Percentiles rank a stretch among this genome's conserved stretches.
Conservation (phyloP, 2,888 invertebrate species). For the Nemotelus pantherinus region DNA sequence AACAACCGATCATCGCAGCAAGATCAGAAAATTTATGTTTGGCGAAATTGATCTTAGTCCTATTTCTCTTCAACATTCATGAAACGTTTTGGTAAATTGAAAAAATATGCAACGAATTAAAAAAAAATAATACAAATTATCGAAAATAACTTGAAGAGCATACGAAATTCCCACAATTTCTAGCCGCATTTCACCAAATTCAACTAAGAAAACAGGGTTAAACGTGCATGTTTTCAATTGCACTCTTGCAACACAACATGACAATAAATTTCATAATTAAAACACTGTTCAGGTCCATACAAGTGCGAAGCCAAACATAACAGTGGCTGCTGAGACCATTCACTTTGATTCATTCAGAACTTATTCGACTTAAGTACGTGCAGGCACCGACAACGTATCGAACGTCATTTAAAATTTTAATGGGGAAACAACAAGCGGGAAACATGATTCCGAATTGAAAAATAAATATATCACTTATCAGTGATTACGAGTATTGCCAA, state of each 20-base stretch:
- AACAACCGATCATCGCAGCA: too few relatives aligned
- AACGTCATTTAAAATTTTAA: slow-evolving; percentile 29
- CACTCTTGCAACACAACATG: neutral
- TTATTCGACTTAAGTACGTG: slow-evolving; percentile 16
- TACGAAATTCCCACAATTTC: too few relatives aligned
- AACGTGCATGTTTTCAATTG: too few relatives aligned
- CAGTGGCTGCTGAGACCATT: slow-evolving; percentile 23
- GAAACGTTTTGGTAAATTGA: too few relatives aligned
- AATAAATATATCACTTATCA: slow-evolving; percentile 3
- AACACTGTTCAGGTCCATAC: slow-evolving; percentile 9
- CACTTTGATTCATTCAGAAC: slow-evolving; percentile 29
- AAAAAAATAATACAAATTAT: too few relatives aligned
- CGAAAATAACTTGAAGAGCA: too few relatives aligned
- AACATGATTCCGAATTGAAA: slow-evolving; percentile 14
- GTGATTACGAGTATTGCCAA: neutral
- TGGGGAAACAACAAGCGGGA: neutral
- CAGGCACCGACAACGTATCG: neutral
- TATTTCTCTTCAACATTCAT: too few relatives aligned
- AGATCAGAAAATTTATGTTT: too few relatives aligned
- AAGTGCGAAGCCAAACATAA: slow-evolving; percentile 28
- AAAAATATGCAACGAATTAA: too few relatives aligned
- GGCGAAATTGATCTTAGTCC: too few relatives aligned
- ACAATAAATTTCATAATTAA: slow-evolving; percentile 41
- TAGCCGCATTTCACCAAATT: too few relatives aligned
- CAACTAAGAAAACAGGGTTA: too few relatives aligned